phyloP scores from a whole-genome alignment of 2,888 invertebrate genomes.

The Dryococelus australis region DNA sequence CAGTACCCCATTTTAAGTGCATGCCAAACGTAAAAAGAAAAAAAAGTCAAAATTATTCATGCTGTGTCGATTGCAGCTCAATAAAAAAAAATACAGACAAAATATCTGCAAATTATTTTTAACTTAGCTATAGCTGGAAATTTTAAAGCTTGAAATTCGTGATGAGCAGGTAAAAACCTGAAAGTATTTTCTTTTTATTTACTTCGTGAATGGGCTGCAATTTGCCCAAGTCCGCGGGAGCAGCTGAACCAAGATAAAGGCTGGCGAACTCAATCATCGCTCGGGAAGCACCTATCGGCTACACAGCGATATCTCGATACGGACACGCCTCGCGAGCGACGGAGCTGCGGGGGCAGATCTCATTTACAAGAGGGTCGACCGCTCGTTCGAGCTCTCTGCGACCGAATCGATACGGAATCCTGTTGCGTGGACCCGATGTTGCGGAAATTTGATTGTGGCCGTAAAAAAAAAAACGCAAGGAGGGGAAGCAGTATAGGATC shows the following conservation, averaged over 20 bases:
- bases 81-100: no score
- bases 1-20: no score
- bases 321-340: neutral
- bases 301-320: neutral
- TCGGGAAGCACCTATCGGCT: neutral
- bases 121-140: neutral
- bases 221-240: neutral
- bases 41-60: no score
- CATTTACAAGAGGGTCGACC: neutral
- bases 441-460: neutral
- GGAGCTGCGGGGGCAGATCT: neutral
- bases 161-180: no score
- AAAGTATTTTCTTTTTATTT: neutral
- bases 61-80: no score
- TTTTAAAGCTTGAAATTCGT: neutral
- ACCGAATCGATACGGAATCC: neutral
- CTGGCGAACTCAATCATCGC: neutral
- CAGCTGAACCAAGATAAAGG: neutral
- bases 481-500: neutral
- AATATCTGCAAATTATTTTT: neutral
- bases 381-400: neutral
- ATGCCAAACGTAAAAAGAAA: no score
- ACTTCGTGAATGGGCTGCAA: neutral
- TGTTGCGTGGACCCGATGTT: neutral
- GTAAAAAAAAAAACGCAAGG: neutral